Percentiles rank a stretch among this genome's conserved stretches.
phyloP scores from a whole-genome alignment of 2,888 invertebrate species.

The Campopleginae sp. region DNA sequence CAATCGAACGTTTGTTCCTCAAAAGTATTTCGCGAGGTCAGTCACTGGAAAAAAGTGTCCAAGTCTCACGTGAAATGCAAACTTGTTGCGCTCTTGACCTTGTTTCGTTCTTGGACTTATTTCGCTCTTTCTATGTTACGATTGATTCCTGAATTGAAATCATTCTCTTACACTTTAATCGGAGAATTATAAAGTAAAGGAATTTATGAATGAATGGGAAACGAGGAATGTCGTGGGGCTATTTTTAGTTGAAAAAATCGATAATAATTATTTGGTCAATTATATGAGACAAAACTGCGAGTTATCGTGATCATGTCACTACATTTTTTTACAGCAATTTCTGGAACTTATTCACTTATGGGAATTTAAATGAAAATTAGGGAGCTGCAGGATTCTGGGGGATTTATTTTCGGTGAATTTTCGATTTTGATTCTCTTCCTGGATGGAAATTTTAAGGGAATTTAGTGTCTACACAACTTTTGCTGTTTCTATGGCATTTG shows the following conservation, averaged over 20 bases:
- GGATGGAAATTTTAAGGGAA: not conserved
- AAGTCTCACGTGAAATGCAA: not conserved
- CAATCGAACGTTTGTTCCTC: not conserved
- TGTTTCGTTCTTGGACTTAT: constrained; percentile 1
- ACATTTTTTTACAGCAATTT: not conserved
- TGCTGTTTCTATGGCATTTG: not conserved
- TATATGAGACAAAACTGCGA: not conserved
- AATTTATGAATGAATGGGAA: not conserved
- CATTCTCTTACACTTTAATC: not conserved
- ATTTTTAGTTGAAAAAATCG: not conserved
- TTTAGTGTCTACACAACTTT: not conserved
- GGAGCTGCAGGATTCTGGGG: not conserved
- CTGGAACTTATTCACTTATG: not conserved
- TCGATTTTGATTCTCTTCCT: too few relatives aligned
- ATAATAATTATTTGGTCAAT: not conserved
- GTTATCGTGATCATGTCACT: not conserved
- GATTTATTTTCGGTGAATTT: not conserved
- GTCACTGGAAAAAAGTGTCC: not conserved
- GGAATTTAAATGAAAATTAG: not conserved
- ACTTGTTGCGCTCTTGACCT: constrained; percentile 21
- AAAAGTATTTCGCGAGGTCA: not conserved
- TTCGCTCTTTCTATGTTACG: not conserved
- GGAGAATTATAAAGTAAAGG: not conserved
- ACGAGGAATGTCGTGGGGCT: not conserved
- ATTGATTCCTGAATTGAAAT: not conserved